phyloP scores from a whole-genome alignment of 2,113 vertebrate genomes.

The Gasterosteus nipponicus region DNA sequence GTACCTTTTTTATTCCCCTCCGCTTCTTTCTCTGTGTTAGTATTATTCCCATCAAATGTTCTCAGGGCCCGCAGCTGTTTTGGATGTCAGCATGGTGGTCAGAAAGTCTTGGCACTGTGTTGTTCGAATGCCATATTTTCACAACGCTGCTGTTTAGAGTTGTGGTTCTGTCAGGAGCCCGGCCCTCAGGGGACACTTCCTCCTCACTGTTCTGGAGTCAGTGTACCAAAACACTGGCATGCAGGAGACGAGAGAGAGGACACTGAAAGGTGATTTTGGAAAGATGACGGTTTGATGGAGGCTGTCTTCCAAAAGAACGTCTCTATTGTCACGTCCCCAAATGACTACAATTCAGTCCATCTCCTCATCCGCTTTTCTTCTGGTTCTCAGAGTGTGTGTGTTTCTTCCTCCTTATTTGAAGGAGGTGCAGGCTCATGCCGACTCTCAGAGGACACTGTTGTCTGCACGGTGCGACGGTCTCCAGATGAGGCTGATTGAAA shows the following conservation, averaged over 20 bases:
- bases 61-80: conserved; percentile 49
- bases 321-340: neutral
- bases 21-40: conserved; percentile 38
- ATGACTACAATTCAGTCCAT: neutral
- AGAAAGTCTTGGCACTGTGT: conserved; percentile 54
- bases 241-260: conserved; percentile 15
- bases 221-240: conserved; percentile 58
- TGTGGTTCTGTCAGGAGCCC: conserved; percentile 67
- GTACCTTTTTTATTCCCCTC: conserved; percentile 15
- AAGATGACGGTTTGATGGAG: neutral
- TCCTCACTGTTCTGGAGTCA: conserved; percentile 62
- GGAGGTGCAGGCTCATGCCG: conserved; percentile 22
- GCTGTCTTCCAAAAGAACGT: neutral
- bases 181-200: conserved; percentile 63
- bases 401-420: conserved; percentile 38
- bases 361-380: conserved; percentile 3
- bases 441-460: conserved; percentile 35
- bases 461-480: conserved; percentile 28
- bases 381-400: conserved; percentile 28
- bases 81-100: conserved; percentile 47
- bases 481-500: conserved; percentile 49
- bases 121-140: conserved; percentile 68
- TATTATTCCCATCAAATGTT: conserved; percentile 35
- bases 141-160: conserved; percentile 69
- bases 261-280: neutral